phyloP scores from a whole-genome alignment of 1,140 invertebrate species.

The Aphelenchoides avenae region DNA sequence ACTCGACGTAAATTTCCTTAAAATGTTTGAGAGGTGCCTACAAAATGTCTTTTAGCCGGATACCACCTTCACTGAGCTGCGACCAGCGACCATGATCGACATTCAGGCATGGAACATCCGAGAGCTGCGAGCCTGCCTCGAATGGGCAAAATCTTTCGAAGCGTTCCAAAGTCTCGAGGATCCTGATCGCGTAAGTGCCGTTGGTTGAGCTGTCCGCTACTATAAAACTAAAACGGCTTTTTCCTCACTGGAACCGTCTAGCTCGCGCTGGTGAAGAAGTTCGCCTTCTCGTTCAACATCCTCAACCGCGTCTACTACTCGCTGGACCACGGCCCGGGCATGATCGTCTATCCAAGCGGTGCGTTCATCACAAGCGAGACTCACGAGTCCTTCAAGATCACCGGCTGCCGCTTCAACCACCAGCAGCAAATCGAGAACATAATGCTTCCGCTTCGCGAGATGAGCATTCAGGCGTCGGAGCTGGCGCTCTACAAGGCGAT shows the following conservation, averaged over 20 bases:
- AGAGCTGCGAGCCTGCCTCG: constrained; percentile 47
- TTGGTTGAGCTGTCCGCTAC: neutral
- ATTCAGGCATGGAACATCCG: constrained; percentile 55
- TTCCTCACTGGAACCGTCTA: constrained; percentile 26
- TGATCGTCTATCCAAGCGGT: constrained; percentile 52
- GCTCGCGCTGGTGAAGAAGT: constrained; percentile 46
- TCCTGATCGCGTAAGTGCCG: constrained; percentile 37
- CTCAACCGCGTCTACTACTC: constrained; percentile 51
- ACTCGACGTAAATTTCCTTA: constrained; percentile 38
- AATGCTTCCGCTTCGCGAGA: constrained; percentile 61
- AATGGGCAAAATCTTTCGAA: constrained; percentile 53
- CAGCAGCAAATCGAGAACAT: constrained; percentile 62
- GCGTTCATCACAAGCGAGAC: constrained; percentile 49
- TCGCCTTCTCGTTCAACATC: constrained; percentile 53
- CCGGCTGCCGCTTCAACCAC: constrained; percentile 52
- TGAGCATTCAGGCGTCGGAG: constrained; percentile 63
- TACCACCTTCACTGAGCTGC: constrained; percentile 47
- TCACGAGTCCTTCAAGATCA: constrained; percentile 44
- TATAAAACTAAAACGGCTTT: constrained; percentile 2
- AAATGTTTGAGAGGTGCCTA: no score
- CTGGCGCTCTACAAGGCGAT: constrained; percentile 64
- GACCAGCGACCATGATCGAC: constrained; percentile 53
- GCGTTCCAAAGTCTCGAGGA: constrained; percentile 33
- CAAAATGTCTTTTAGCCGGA: constrained; percentile 45
- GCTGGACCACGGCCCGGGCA: constrained; percentile 45